Evolutionary conservation across 2,888 invertebrate genomes (phyloP), one percentile per base, ranked within the genome.

Genomic region (Invenusta paracnida): DNA sequence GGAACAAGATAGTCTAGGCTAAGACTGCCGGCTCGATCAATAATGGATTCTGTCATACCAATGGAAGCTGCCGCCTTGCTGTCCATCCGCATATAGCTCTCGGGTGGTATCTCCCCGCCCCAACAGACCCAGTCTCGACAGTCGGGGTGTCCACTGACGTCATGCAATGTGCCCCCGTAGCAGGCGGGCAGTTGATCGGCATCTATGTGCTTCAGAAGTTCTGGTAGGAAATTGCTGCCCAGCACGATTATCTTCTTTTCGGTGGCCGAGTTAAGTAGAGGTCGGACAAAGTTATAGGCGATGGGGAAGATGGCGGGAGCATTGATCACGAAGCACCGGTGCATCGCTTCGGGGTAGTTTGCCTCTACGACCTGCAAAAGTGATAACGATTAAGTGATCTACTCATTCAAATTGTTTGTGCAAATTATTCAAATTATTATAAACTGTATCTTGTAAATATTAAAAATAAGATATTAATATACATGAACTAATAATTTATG

Each of bases 161-260:
- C 91, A 1, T 86, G 88, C 48, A 84, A 67, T 0, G 88, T 89
- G 0, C 90, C 91, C 27, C 91, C 91, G 87, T 89, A 89, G 84
- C 89, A 89, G 1, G 87, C 88, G 0, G 90, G 90, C 0, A 90
- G 87, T 85, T 90, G 88, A 27, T 90, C 90, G 0, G 88, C 87
- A 83, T 89, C 89, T 29, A 91, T 89, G 82, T 89, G 87, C 86
- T 89, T 88, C 29, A 88, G 82, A 17, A 90, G 86, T 0, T 88
- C 88, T 67, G 89, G 88, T 85, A 89, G 88, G 85, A 89, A 91
- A 66, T 86, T 87, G 0, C 29, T 29, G 83, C 85, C 85, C 0
- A 85, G 83, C 2, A 85, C 30, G 13, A 23, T 17, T 0, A 85
- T 30, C 31, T 85, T 85, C 30, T 85, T 84, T 5, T 85, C 85